Conservation (phyloP, 2,113 vertebrate species). For the Saccopteryx leptura region DNA sequence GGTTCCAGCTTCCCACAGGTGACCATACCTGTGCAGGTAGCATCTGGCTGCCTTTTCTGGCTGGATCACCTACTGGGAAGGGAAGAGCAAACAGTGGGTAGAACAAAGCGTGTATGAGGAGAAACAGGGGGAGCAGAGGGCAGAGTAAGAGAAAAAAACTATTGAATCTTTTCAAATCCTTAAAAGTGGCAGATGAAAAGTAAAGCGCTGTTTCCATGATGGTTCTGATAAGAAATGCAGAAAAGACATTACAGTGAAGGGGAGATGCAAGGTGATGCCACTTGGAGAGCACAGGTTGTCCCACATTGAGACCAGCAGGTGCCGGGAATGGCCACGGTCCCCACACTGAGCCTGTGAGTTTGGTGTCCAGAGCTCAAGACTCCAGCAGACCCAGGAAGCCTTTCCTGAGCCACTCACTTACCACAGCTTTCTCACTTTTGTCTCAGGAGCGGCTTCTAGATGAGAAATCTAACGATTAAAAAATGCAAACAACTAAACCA, state of each 20-base stretch:
- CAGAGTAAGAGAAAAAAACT: not conserved
- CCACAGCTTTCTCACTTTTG: not conserved
- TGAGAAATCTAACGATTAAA: not conserved
- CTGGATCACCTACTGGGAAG: not conserved
- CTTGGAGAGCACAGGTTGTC: not conserved
- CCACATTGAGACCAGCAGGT: not conserved
- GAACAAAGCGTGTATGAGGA: not conserved
- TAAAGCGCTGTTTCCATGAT: not conserved
- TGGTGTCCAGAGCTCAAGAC: not conserved
- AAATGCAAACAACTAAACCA: not conserved
- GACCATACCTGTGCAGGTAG: not conserved
- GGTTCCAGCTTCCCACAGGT: not conserved
- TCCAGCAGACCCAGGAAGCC: not conserved
- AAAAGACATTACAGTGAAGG: not conserved
- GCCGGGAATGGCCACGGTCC: too few relatives aligned
- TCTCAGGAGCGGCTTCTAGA: not conserved
- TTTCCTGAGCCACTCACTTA: not conserved
- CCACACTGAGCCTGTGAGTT: not conserved
- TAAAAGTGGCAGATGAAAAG: conserved; percentile 29
- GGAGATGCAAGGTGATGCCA: not conserved
- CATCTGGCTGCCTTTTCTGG: not conserved
- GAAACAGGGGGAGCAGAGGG: not conserved
- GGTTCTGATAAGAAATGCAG: not conserved
- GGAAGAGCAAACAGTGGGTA: not conserved
- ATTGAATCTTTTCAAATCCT: conserved; percentile 38